These are phyloP conservation scores for Porites lobata DNA, from an alignment of 92 coral and sea anemone genomes.

Conservation along the genomic window DNA sequence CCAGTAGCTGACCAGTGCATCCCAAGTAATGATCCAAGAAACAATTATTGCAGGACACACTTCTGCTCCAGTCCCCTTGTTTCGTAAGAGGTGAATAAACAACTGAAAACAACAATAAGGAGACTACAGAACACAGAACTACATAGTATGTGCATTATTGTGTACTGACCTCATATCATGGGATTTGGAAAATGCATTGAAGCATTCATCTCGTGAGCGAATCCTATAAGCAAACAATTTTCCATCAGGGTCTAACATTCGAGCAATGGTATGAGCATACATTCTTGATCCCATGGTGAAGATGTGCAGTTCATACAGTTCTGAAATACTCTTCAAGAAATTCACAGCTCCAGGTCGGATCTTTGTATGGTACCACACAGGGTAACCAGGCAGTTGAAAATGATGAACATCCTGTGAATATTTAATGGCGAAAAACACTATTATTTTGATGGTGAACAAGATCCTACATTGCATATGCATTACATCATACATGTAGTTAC, in stretches of 20 bases:
- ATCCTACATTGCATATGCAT: too few species aligned
- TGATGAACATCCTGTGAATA: slow-evolving; percentile 90
- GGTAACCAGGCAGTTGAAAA: slow-evolving; percentile 90
- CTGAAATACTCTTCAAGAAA: slow-evolving; percentile 86
- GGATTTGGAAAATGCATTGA: slow-evolving; percentile 92
- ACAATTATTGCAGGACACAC: too few species aligned
- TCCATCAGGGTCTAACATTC: slow-evolving; percentile 94
- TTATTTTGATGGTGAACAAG: too few species aligned
- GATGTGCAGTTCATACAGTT: slow-evolving; percentile 90
- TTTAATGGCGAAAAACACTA: not conserved
- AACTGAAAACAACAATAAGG: too few species aligned
- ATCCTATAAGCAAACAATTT: slow-evolving; percentile 90
- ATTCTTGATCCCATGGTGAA: slow-evolving; percentile 98
- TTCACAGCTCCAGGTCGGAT: slow-evolving; percentile 94
- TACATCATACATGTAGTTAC: too few species aligned
- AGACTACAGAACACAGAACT: too few species aligned
- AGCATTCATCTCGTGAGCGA: slow-evolving; percentile 97
- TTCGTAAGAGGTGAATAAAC: not conserved
- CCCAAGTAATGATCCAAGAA: too few species aligned
- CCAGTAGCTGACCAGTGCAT: too few species aligned
- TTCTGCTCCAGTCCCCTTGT: not conserved
- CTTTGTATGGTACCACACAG: slow-evolving; percentile 98
- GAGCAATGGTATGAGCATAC: slow-evolving; percentile 97
- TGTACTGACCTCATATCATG: slow-evolving; percentile 88
- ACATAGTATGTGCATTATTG: too few species aligned